Base-by-base conservation (phyloP, 2,888 invertebrate genomes). In the Gandaritis pyraliata region DNA sequence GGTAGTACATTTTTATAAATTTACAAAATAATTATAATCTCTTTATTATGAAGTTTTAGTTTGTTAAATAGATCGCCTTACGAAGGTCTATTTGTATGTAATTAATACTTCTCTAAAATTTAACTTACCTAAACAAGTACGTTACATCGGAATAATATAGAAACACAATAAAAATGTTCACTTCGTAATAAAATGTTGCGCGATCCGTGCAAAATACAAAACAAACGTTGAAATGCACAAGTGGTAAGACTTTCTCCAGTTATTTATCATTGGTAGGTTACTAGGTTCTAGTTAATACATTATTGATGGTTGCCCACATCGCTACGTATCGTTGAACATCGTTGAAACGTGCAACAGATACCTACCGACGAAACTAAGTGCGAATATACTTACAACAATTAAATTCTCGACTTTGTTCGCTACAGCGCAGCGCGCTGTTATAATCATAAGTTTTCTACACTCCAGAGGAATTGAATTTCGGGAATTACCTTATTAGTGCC, bases 221-320 rank as follows among this genome's bases (percentile, higher is more conserved):
- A 39, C 18, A 50, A 29, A 46, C 29, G 46, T 48, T 39, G n/a
- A 46, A 63, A 64, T 54, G 51, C 61, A 62, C 58, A 58, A 66
- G 56, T 43, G 45, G 38, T 43, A 38, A 47, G 55, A 68, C 68
- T 70, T 70, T 70, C 66, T 63, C 70, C 61, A 53, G 53, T 57
- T 63, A 58, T 65, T 60, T 60, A 65, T 64, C 61, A 65, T 47
- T 61, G 51, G 53, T 59, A 63, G 58, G 69, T 66, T 63, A 69
- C 57, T 66, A 47, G 66, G 66, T 61, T 57, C 69, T 72, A 69
- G 55, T 59, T 70, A 73, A 76, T 76, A 75, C 74, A 78, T 79
- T 75, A 79, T 77, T 76, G 73, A 71, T 73, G 73, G 72, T 74
- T 73, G 76, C 72, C 66, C 68, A 72, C 73, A 71, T 65, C 64